Conservation (phyloP, 2,113 vertebrate species). For the Nibea coibor region DNA sequence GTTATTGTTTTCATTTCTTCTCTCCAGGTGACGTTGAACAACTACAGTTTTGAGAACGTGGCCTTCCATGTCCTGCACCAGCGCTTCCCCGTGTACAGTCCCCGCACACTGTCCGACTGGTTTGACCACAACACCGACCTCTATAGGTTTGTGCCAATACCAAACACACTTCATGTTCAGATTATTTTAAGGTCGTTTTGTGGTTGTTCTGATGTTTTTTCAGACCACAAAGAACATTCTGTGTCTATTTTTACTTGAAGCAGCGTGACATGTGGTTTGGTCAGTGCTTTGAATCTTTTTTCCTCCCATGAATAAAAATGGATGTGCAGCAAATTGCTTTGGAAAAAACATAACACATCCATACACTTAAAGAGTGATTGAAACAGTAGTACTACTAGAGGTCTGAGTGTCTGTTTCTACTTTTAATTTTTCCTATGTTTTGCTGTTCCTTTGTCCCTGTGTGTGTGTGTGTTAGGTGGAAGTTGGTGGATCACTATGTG, state of each 20-base stretch:
- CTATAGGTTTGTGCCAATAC: constrained; percentile 86
- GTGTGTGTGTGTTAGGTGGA: constrained; percentile 87
- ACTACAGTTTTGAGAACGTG: constrained; percentile 98
- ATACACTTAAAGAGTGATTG: neutral
- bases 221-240: neutral
- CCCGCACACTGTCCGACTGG: constrained; percentile 95
- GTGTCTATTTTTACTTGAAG: neutral
- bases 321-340: neutral
- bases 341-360: neutral
- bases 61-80: constrained; percentile 97
- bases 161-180: neutral
- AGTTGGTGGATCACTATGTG: constrained; percentile 95
- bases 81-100: constrained; percentile 93
- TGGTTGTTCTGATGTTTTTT: neutral
- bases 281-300: neutral
- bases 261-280: neutral
- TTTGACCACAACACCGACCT: constrained; percentile 95
- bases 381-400: neutral
- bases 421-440: neutral
- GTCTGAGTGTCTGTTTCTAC: neutral
- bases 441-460: neutral
- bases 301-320: neutral
- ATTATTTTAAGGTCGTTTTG: neutral
- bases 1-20: constrained; percentile 8
- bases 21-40: constrained; percentile 92